Conservation (phyloP, 92 coral and sea anemone genomes). For the Epizoanthus illoricatus region DNA sequence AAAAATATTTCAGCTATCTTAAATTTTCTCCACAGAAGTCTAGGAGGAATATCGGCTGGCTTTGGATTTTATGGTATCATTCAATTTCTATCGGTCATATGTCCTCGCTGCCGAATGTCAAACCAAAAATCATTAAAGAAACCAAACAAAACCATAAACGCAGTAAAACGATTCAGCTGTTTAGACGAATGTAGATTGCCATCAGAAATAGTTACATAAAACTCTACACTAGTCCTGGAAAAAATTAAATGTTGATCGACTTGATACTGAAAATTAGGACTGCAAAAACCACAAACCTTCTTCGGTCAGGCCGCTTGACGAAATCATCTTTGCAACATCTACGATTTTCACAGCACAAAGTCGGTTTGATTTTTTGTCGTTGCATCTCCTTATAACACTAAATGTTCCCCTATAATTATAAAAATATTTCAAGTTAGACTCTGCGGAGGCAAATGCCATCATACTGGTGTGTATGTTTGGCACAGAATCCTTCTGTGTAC, state of each 20-base stretch:
- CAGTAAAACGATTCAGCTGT: slow-evolving; percentile 13
- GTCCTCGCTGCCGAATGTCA: neutral
- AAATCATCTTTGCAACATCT: slow-evolving; percentile 87
- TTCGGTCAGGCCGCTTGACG: slow-evolving; percentile 93
- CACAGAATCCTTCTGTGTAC: neutral
- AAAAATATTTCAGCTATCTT: neutral
- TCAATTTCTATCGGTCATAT: slow-evolving; percentile 1
- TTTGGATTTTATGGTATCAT: slow-evolving; percentile 2
- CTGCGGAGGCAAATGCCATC: neutral
- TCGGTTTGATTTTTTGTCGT: slow-evolving; percentile 85
- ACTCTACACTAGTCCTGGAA: neutral
- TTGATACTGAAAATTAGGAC: slow-evolving; percentile 17
- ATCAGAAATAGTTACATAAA: neutral
- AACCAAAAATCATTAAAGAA: slow-evolving; percentile 31
- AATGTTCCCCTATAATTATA: slow-evolving; percentile 87
- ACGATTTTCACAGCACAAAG: slow-evolving; percentile 98
- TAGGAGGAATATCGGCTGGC: neutral
- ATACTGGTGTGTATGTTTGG: neutral
- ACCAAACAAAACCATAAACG: slow-evolving; percentile 25
- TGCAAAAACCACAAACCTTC: slow-evolving; percentile 65
- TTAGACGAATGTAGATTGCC: neutral
- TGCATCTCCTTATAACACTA: slow-evolving; percentile 94
- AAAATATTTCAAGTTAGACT: neutral
- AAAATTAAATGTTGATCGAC: slow-evolving; percentile 8
- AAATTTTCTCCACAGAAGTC: neutral